Conservation (phyloP, 1,140 invertebrate genomes). For the Hylaeus anthracinus region DNA sequence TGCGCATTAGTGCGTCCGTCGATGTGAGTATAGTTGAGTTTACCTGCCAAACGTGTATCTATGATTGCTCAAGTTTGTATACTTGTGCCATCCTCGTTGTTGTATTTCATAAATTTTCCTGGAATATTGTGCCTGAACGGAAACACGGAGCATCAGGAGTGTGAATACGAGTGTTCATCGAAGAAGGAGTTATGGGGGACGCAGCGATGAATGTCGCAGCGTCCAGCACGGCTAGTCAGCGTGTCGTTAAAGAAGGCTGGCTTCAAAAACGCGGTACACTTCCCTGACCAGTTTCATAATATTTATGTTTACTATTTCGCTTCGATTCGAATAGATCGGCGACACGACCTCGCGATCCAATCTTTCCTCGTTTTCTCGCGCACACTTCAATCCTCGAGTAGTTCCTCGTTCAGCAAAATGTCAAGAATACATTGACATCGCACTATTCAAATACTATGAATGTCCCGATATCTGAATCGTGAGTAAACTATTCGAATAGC, state of each 20-base stretch:
- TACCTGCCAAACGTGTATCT: conserved; percentile 64
- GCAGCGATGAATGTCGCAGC: conserved; percentile 78
- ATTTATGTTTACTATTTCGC: conserved; percentile 46
- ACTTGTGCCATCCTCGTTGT: conserved; percentile 48
- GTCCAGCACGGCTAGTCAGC: conserved; percentile 73
- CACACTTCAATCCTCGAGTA: neutral
- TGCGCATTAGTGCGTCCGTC: conserved; percentile 53
- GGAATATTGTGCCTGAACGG: conserved; percentile 20
- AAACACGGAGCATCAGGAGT: conserved; percentile 6
- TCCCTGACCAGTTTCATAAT: conserved; percentile 43
- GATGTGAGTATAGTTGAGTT: conserved; percentile 54
- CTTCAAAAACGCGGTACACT: conserved; percentile 87
- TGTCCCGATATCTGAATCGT: too few relatives aligned
- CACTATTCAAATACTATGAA: too few relatives aligned
- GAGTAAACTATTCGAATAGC: too few relatives aligned
- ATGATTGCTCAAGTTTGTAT: conserved; percentile 67
- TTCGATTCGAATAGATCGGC: neutral
- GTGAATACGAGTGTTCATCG: conserved; percentile 30
- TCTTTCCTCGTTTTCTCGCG: neutral
- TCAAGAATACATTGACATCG: conserved; percentile 3
- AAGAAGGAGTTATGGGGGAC: conserved; percentile 71
- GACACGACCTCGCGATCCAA: neutral
- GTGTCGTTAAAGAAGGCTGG: conserved; percentile 91
- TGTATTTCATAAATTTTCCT: conserved; percentile 51
- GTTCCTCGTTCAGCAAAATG: neutral